These are phyloP conservation scores for Athalia rosae DNA, from an alignment of 2,888 invertebrate genomes.

Conservation along the genomic window DNA sequence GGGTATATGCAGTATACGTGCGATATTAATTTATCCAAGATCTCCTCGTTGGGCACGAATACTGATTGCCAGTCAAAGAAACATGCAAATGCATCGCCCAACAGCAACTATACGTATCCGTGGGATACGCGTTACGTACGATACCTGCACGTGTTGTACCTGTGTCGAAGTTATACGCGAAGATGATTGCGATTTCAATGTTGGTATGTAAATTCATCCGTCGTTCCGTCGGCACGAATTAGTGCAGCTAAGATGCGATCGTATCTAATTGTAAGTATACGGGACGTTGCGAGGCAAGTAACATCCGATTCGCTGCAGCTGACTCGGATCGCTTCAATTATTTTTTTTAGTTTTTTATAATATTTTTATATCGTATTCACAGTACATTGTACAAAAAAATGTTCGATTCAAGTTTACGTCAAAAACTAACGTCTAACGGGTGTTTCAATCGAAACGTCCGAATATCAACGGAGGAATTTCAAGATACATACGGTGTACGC, in stretches of 20 bases:
- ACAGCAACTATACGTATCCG: not conserved
- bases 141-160: no score
- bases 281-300: no score
- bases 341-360: no score
- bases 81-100: conserved; percentile 27
- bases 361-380: no score
- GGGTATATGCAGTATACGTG: not conserved
- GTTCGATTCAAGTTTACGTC: no score
- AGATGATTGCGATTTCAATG: not conserved
- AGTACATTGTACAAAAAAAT: no score
- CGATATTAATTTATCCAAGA: conserved; percentile 23
- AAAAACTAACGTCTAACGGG: no score
- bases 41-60: conserved; percentile 17
- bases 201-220: not conserved
- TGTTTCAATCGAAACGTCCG: no score
- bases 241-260: not conserved
- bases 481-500: no score
- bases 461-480: no score
- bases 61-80: conserved; percentile 34
- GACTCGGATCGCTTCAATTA: not conserved
- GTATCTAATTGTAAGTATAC: no score
- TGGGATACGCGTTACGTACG: not conserved
- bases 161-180: no score
- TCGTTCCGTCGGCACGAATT: not conserved
- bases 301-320: not conserved